Evolutionary conservation across 2,797 vertebrate species (phyloP).

Genomic region (Hozukius guyotensis): DNA sequence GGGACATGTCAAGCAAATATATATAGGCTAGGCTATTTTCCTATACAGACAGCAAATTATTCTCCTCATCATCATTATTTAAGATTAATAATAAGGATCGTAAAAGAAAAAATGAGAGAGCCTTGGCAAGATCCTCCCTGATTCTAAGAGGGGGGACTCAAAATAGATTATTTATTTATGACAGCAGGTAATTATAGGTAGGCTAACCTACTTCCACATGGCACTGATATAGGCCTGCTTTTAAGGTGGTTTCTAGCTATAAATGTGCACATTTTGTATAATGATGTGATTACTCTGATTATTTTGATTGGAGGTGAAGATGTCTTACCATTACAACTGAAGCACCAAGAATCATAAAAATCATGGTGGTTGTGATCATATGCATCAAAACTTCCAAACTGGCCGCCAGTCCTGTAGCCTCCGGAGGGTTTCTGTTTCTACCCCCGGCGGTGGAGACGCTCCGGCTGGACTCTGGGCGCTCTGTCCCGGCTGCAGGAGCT

Average conservation of each 20-base stretch:
- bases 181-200: slow-evolving; percentile 74
- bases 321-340: slow-evolving; percentile 98
- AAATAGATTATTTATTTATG: slow-evolving; percentile 77
- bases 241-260: not conserved
- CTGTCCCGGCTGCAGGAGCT: slow-evolving; percentile 82
- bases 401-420: slow-evolving; percentile 81
- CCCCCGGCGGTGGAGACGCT: slow-evolving; percentile 80
- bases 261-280: slow-evolving; percentile 21
- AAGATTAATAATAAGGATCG: slow-evolving; percentile 4
- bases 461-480: slow-evolving; percentile 80
- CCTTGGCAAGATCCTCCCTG: slow-evolving; percentile 52
- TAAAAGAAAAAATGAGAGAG: not conserved
- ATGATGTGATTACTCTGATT: not conserved
- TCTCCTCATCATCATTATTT: not conserved
- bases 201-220: slow-evolving; percentile 75
- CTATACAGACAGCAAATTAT: slow-evolving; percentile 59
- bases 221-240: slow-evolving; percentile 61
- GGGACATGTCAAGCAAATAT: slow-evolving; percentile 80
- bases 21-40: slow-evolving; percentile 52
- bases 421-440: slow-evolving; percentile 57
- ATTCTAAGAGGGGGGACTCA: slow-evolving; percentile 55
- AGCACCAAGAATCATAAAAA: slow-evolving; percentile 99
- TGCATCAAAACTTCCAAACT: slow-evolving; percentile 92
- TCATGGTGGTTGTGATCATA: slow-evolving; percentile 99
- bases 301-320: slow-evolving; percentile 16